Evolutionary conservation across 2,797 vertebrate species (phyloP).

Genomic region (Lagorchestes hirsutus): DNA sequence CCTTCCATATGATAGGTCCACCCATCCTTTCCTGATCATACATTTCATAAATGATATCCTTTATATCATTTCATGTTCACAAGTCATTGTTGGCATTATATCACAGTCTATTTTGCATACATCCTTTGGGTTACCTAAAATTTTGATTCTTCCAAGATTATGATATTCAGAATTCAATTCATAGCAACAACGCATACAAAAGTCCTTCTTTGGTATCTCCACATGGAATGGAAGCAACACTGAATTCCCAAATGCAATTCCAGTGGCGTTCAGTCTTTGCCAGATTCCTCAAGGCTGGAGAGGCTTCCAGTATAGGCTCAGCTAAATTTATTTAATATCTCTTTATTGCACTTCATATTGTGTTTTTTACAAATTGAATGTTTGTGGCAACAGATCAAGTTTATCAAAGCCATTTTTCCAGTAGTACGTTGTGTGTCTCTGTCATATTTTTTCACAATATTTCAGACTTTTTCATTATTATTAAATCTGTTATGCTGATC

Average conservation of each 20-base stretch:
- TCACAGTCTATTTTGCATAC: neutral
- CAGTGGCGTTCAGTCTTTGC: neutral
- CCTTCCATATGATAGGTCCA: neutral
- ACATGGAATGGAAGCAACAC: neutral
- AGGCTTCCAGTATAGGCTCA: neutral
- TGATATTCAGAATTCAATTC: neutral
- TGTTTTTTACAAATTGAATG: neutral
- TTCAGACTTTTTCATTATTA: neutral
- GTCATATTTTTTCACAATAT: neutral
- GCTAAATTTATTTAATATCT: neutral
- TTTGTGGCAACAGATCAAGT: neutral
- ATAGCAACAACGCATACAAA: neutral
- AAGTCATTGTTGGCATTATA: neutral
- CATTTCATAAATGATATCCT: neutral
- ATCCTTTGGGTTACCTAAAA: neutral
- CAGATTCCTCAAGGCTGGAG: neutral
- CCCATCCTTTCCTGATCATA: neutral
- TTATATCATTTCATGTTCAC: neutral
- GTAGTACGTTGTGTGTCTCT: neutral
- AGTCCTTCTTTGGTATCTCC: neutral
- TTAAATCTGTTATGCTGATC: neutral
- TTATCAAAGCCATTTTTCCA: neutral
- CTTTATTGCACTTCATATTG: neutral
- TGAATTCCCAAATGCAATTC: too few relatives aligned
- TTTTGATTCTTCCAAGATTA: neutral